A percentile compares a stretch with the other conserved stretches of the same genome.
phyloP scores from a whole-genome alignment of 2,113 vertebrate genomes.

The Tapirus terrestris region DNA sequence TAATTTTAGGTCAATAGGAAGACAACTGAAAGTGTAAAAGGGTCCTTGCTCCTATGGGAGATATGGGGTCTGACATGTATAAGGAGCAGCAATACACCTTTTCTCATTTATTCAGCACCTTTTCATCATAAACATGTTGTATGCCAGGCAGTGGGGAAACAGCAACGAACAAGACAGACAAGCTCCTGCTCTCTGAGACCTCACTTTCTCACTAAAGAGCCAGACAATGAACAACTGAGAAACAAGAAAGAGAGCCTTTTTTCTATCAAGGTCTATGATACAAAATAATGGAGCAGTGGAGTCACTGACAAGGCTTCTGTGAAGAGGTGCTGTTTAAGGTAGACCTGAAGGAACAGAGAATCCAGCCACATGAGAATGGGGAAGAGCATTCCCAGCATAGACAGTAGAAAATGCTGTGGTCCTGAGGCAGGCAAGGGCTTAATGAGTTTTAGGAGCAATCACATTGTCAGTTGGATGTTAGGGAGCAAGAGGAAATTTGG shows the following conservation, averaged over 20 bases:
- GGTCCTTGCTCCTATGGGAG: not conserved
- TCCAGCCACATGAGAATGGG: not conserved
- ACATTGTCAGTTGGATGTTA: not conserved
- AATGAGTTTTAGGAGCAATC: not conserved
- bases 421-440: not conserved
- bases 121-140: not conserved
- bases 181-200: not conserved
- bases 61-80: not conserved
- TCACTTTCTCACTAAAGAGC: not conserved
- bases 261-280: not conserved
- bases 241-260: not conserved
- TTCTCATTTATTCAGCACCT: not conserved
- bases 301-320: fast-evolving
- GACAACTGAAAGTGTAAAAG: not conserved
- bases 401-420: not conserved
- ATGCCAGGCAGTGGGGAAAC: not conserved
- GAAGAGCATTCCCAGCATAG: not conserved
- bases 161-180: not conserved
- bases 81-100: not conserved
- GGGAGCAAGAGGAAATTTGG: not conserved
- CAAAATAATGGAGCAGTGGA: not conserved
- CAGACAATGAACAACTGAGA: not conserved
- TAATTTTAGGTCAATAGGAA: not conserved
- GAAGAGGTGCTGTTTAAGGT: not conserved
- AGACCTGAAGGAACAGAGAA: not conserved